phyloP scores from a whole-genome alignment of 1,140 invertebrate genomes.

The Aphaenogaster rudis region DNA sequence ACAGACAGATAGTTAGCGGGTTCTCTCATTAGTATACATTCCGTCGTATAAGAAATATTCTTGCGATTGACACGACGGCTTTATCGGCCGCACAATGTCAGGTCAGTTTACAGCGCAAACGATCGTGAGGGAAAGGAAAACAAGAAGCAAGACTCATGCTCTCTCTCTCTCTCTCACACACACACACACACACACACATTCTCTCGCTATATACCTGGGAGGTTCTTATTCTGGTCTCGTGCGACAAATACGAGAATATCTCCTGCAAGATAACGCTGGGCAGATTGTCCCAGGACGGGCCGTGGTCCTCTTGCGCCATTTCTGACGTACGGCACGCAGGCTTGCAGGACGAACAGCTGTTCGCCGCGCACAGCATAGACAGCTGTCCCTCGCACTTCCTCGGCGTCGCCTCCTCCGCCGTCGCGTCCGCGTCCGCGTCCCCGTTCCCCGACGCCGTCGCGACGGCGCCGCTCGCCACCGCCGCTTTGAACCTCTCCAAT shows the following conservation, averaged over 20 bases:
- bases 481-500: slow-evolving; percentile 48
- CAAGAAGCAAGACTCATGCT: slow-evolving; percentile 3
- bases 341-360: slow-evolving; percentile 82
- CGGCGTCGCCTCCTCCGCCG: slow-evolving; percentile 56
- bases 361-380: slow-evolving; percentile 72
- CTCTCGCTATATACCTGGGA: slow-evolving; percentile 84
- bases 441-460: slow-evolving; percentile 68
- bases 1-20: neutral
- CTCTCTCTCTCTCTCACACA: no score
- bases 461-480: slow-evolving; percentile 50
- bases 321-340: slow-evolving; percentile 68
- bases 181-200: no score
- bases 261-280: slow-evolving; percentile 89
- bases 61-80: slow-evolving; percentile 3
- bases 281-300: slow-evolving; percentile 87
- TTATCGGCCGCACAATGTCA: slow-evolving; percentile 54
- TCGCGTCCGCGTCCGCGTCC: slow-evolving; percentile 26
- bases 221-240: slow-evolving; percentile 88
- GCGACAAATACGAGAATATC: slow-evolving; percentile 89
- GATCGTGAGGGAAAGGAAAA: slow-evolving; percentile 41
- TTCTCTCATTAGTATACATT: slow-evolving; percentile 11
- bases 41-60: neutral
- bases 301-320: slow-evolving; percentile 79
- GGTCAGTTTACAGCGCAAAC: slow-evolving; percentile 52
- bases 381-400: slow-evolving; percentile 79